A percentile compares a stretch with the other conserved stretches of the same genome.
Conservation (phyloP, 2,888 invertebrate species). For the Pristionchus maxplancki region DNA sequence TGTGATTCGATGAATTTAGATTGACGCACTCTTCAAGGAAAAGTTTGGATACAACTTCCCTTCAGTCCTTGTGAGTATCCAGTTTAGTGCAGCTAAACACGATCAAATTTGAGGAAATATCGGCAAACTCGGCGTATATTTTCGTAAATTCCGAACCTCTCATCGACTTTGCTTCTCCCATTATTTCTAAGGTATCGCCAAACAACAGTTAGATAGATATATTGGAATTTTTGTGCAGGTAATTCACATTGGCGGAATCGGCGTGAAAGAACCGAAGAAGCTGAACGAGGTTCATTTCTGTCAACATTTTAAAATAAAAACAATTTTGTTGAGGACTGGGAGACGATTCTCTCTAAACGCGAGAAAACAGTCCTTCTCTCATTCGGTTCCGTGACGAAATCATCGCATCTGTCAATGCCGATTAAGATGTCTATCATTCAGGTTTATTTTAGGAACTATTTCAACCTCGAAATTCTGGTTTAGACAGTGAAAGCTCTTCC, state of each 20-base stretch:
- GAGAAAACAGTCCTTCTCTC: conserved; percentile 12
- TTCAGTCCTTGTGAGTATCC: too few relatives aligned
- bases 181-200: not conserved
- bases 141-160: conserved; percentile 10
- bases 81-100: not conserved
- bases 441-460: too few relatives aligned
- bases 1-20: not conserved
- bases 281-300: not conserved
- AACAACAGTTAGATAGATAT: not conserved
- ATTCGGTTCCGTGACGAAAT: conserved; percentile 16
- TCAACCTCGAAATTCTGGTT: too few relatives aligned
- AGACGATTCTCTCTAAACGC: not conserved
- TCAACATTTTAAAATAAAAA: not conserved
- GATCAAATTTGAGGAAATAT: not conserved
- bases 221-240: not conserved
- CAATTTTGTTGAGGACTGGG: not conserved
- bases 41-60: not conserved
- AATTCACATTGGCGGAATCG: conserved; percentile 8
- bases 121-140: not conserved
- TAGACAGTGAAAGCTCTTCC: conserved; percentile 14
- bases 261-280: conserved; percentile 6
- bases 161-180: not conserved
- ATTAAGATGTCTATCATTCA: not conserved
- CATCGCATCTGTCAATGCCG: not conserved
- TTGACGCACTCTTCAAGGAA: not conserved